Conservation (phyloP, 1,140 invertebrate genomes). For the Nebria ingens region DNA sequence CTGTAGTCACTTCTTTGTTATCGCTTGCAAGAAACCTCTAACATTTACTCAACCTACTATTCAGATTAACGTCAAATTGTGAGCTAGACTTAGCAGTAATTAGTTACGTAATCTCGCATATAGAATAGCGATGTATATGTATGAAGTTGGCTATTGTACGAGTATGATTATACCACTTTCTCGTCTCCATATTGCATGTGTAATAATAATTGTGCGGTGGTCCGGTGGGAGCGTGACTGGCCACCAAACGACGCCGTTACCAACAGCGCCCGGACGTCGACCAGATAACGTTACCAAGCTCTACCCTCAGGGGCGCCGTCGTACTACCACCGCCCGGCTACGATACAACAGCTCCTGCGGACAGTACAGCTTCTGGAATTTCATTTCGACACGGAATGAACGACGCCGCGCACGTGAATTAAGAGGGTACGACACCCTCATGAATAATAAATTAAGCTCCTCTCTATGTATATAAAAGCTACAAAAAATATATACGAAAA, state of each 20-base stretch:
- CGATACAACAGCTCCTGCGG: not conserved
- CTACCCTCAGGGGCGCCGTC: not conserved
- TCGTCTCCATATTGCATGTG: constrained; percentile 9
- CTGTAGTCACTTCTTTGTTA: too few relatives aligned
- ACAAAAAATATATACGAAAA: constrained; percentile 4
- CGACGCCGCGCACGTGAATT: constrained; percentile 1
- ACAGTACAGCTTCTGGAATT: constrained; percentile 1
- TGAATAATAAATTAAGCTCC: constrained; percentile 4
- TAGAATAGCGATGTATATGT: too few relatives aligned
- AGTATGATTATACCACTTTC: not conserved
- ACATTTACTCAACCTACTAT: too few relatives aligned
- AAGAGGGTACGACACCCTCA: constrained; percentile 7
- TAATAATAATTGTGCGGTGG: constrained; percentile 21
- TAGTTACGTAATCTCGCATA: too few relatives aligned
- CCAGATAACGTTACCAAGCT: not conserved
- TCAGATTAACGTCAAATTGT: too few relatives aligned
- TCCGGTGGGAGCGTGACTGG: constrained; percentile 20
- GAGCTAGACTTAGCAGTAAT: too few relatives aligned
- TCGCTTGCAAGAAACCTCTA: too few relatives aligned
- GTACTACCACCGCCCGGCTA: not conserved
- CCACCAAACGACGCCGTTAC: constrained; percentile 20
- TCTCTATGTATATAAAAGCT: not conserved
- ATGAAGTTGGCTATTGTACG: too few relatives aligned
- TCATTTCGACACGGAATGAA: constrained; percentile 1
- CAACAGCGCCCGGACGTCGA: constrained; percentile 16